Evolutionary conservation across 2,888 invertebrate species (phyloP).

Genomic region (Tipula unca): DNA sequence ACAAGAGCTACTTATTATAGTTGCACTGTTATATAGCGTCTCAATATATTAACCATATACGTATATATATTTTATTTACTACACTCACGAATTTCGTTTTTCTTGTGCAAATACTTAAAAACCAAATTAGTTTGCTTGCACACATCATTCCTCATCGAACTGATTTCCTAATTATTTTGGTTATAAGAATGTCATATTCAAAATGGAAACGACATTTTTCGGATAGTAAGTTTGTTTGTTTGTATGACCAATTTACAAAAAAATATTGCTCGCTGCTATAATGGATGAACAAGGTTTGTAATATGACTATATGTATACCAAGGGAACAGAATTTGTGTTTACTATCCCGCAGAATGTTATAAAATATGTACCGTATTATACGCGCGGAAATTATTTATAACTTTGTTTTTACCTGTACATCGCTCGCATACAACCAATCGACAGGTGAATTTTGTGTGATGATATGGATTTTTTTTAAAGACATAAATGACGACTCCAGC

Average conservation of each 20-base stretch:
- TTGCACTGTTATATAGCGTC: neutral
- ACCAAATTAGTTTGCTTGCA: neutral
- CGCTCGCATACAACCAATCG: neutral
- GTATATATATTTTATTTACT: neutral
- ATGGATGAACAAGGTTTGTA: neutral
- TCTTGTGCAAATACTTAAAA: neutral
- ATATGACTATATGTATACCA: neutral
- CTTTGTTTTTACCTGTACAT: neutral
- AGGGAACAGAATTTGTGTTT: neutral
- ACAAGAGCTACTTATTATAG: neutral
- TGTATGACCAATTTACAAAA: neutral
- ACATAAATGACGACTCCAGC: neutral
- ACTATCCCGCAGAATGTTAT: neutral
- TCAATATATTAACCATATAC: too few species aligned
- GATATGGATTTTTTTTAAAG: neutral
- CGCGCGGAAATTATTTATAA: neutral
- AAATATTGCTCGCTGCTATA: neutral
- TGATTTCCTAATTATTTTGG: neutral
- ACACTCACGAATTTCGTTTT: neutral
- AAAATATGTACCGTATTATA: too few species aligned
- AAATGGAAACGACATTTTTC: constrained; percentile 1
- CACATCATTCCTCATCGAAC: neutral
- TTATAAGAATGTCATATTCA: constrained; percentile 8
- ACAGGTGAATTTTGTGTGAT: neutral
- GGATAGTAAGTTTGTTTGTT: neutral